These are phyloP conservation scores for Luffia ferchaultella DNA, from an alignment of 2,888 invertebrate species.

Conservation along the genomic window DNA sequence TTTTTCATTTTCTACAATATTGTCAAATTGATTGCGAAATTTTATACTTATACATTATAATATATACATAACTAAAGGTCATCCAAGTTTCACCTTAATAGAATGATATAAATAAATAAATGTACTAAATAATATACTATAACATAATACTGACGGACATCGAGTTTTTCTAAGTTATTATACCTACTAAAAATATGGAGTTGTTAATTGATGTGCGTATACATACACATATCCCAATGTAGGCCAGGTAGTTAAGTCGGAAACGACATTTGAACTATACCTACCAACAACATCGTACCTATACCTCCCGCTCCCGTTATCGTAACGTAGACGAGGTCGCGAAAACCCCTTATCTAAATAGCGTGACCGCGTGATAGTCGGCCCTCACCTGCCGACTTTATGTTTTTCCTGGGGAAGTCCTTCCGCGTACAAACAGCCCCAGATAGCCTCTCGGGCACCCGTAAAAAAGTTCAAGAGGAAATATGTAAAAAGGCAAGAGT, in stretches of 20 bases:
- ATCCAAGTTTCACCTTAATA: no score
- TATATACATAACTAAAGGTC: no score
- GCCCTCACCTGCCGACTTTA: constrained; percentile 54
- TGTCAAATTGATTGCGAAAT: no score
- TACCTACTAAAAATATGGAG: no score
- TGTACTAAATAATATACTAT: no score
- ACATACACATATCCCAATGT: not conserved
- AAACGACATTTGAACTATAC: not conserved
- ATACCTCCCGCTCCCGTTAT: not conserved
- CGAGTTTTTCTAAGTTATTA: no score
- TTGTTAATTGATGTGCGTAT: not conserved
- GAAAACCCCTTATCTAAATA: constrained; percentile 58
- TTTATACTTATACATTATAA: no score
- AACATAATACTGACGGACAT: no score
- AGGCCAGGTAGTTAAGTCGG: not conserved
- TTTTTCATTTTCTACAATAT: no score
- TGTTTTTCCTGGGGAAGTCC: constrained; percentile 47
- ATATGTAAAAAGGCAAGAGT: constrained; percentile 31
- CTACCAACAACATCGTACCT: not conserved
- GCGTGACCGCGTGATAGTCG: constrained; percentile 54
- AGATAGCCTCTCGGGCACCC: constrained; percentile 27
- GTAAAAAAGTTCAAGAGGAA: not conserved
- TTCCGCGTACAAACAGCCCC: constrained; percentile 51
- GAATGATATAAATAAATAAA: no score
- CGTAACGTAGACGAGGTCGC: constrained; percentile 32